phyloP scores from a whole-genome alignment of 2,888 invertebrate species.

The Spicauda simplicius region DNA sequence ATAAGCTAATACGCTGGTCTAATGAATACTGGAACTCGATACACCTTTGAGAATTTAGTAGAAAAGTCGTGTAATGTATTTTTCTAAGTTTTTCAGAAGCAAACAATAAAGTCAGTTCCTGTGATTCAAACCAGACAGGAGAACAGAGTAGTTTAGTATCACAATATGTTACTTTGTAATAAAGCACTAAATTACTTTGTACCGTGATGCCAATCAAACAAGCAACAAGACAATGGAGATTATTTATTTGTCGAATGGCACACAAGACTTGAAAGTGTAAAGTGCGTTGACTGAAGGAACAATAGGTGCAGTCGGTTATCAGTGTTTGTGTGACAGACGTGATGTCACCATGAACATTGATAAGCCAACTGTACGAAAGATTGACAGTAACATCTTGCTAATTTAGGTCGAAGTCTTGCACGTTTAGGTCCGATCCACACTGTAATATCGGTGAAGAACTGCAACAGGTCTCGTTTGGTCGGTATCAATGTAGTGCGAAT shows the following conservation, averaged over 20 bases:
- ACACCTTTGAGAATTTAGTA: no score
- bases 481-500: no score
- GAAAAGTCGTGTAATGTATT: no score
- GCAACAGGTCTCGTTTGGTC: no score
- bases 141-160: no score
- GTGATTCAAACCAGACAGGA: no score
- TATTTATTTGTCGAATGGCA: conserved; percentile 20
- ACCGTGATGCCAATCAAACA: not conserved
- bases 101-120: no score
- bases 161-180: no score
- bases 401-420: not conserved
- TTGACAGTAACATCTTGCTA: conserved; percentile 7
- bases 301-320: conserved; percentile 55
- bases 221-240: conserved; percentile 9
- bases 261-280: conserved; percentile 39
- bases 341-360: conserved; percentile 42
- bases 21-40: no score
- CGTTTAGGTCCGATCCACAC: not conserved
- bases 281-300: conserved; percentile 62
- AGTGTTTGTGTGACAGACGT: conserved; percentile 47
- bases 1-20: no score
- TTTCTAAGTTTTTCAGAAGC: no score
- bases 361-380: conserved; percentile 31
- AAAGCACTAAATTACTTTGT: not conserved
- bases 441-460: not conserved